Conservation (phyloP, 2,113 vertebrate species). For the Jaculus jaculus region DNA sequence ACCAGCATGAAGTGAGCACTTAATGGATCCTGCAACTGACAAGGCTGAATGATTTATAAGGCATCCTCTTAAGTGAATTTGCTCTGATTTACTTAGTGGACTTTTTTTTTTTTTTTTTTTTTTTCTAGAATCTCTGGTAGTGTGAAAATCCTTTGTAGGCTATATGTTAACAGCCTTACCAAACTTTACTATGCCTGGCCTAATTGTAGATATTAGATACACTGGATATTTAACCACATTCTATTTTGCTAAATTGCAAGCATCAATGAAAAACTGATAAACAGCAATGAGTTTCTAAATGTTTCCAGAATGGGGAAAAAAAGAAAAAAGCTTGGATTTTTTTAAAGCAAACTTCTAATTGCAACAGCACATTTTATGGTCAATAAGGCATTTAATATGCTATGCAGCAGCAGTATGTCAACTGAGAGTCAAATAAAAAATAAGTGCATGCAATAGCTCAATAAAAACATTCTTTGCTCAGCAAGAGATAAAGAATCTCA, state of each 20-base stretch:
- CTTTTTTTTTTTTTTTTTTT: background rate
- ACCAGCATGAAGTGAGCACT: background rate
- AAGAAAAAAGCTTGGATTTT: slow-evolving; percentile 7
- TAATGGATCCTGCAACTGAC: background rate
- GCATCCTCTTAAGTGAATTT: slow-evolving; percentile 3
- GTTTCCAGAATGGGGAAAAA: slow-evolving; percentile 55
- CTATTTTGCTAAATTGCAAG: slow-evolving; percentile 60
- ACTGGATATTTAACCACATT: slow-evolving; percentile 57
- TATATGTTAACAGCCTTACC: background rate
- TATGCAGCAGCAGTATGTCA: slow-evolving; percentile 62
- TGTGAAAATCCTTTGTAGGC: background rate
- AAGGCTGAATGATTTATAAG: slow-evolving; percentile 37
- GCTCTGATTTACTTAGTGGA: background rate
- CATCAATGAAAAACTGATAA: slow-evolving; percentile 56
- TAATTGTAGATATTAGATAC: slow-evolving; percentile 21
- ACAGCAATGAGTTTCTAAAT: slow-evolving; percentile 52
- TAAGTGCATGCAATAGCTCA: slow-evolving; percentile 57
- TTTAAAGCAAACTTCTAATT: slow-evolving; percentile 53
- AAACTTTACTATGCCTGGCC: background rate
- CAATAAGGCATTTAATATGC: slow-evolving; percentile 74
- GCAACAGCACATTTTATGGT: slow-evolving; percentile 75
- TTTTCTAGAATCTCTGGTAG: background rate
- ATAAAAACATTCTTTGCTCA: slow-evolving; percentile 69
- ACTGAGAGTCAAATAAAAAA: slow-evolving; percentile 72
- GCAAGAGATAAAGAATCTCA: slow-evolving; percentile 53